phyloP scores from a whole-genome alignment of 2,797 vertebrate species.

The Dallia pectoralis region DNA sequence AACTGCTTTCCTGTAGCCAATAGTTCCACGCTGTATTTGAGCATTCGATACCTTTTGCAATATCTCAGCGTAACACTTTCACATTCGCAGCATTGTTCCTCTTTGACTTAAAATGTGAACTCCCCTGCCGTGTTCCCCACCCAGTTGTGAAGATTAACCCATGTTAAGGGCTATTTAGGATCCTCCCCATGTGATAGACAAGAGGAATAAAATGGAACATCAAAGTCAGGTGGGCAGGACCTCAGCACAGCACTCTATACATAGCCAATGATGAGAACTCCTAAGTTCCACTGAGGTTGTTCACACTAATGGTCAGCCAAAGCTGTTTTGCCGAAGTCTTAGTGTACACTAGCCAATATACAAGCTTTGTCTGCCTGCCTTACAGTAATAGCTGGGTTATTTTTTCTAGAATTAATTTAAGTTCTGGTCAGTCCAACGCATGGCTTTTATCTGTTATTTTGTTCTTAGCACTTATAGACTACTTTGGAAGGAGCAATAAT shows the following conservation, averaged over 20 bases:
- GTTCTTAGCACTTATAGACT: background rate
- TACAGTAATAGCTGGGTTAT: background rate
- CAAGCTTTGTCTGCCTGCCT: background rate
- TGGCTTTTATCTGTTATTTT: background rate
- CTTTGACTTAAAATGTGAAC: constrained; percentile 8
- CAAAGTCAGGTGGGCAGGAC: background rate
- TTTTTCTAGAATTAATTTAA: background rate
- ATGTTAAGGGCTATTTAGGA: background rate
- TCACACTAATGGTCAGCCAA: constrained; percentile 1
- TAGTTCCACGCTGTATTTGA: background rate
- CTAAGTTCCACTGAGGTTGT: background rate
- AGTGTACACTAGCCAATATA: constrained; percentile 5
- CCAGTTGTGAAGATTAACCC: constrained; percentile 5
- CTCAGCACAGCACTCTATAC: background rate
- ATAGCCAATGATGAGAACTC: background rate
- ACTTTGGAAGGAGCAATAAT: background rate
- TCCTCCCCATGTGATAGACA: background rate
- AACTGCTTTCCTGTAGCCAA: background rate
- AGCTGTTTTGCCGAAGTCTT: background rate
- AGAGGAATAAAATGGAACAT: background rate
- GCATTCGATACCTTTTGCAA: background rate
- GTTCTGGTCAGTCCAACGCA: background rate
- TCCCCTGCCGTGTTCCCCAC: background rate
- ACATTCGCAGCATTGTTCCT: constrained; percentile 31
- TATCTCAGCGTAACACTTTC: constrained; percentile 21